Evolutionary conservation across 1,140 invertebrate genomes (phyloP).

Genomic region (Pseudomyrmex gracilis): DNA sequence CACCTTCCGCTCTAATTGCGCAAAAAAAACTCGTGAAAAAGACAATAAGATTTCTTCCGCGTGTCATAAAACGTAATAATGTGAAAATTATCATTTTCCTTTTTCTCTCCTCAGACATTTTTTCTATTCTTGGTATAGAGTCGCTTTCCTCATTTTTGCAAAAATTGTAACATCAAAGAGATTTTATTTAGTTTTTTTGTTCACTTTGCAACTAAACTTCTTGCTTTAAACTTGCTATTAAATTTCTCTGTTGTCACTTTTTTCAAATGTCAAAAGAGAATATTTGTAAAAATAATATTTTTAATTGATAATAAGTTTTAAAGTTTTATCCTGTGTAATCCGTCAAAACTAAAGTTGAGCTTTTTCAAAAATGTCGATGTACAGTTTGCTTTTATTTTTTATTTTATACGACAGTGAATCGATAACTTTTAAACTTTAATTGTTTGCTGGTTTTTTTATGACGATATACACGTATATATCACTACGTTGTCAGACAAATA

Average conservation of each 20-base stretch:
- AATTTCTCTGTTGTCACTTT: too few species aligned
- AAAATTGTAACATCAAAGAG: not conserved
- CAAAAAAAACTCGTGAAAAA: constrained; percentile 9
- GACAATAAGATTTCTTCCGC: not conserved
- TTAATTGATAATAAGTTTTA: not conserved
- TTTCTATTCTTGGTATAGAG: too few species aligned
- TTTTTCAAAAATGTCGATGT: constrained; percentile 26
- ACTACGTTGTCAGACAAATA: too few species aligned
- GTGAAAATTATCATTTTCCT: too few species aligned
- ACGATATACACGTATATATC: too few species aligned
- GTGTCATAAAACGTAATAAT: not conserved
- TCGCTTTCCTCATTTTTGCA: too few species aligned
- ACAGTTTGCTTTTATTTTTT: not conserved
- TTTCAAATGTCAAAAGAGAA: too few species aligned
- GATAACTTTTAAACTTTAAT: not conserved
- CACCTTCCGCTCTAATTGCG: constrained; percentile 17
- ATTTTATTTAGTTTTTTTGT: not conserved
- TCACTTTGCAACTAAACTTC: not conserved
- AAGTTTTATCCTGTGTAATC: not conserved
- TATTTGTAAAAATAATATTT: not conserved
- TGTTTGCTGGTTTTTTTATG: too few species aligned
- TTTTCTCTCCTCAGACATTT: too few species aligned
- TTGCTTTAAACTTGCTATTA: too few species aligned
- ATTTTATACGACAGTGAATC: not conserved
- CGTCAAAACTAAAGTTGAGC: not conserved